Percentiles rank a stretch among this genome's conserved stretches.
These are phyloP conservation scores for Polietes domitor DNA, from an alignment of 2,888 invertebrate genomes.

Conservation along the genomic window DNA sequence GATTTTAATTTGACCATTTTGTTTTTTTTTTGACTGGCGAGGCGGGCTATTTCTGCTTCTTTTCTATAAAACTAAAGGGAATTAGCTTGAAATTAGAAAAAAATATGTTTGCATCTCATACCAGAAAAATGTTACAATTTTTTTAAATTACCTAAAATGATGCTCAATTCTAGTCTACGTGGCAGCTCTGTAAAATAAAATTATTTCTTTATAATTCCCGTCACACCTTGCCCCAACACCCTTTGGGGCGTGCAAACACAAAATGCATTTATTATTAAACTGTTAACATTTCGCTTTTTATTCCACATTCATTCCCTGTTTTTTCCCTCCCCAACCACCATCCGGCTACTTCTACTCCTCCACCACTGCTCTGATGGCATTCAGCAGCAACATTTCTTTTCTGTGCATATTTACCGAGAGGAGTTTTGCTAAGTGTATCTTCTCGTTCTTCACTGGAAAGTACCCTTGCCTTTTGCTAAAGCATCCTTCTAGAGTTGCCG, in stretches of 20 bases:
- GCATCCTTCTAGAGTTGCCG: background rate
- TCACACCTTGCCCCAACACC: constrained; percentile 17
- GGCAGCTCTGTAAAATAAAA: no score
- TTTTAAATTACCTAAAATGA: no score
- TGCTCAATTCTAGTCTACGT: no score
- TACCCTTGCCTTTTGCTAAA: constrained; percentile 4
- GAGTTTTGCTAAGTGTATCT: constrained; percentile 4
- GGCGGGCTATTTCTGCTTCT: no score
- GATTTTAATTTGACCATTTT: no score
- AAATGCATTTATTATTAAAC: constrained; percentile 65
- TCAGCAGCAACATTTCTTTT: constrained; percentile 31
- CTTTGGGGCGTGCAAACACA: constrained; percentile 44
- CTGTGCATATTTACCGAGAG: constrained; percentile 17
- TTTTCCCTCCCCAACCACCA: background rate
- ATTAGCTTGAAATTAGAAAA: no score
- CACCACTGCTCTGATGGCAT: background rate
- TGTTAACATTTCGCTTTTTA: constrained; percentile 57
- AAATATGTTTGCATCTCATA: no score
- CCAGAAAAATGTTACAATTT: no score
- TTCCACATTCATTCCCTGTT: background rate
- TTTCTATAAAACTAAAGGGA: no score
- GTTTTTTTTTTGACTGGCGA: no score
- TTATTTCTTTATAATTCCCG: no score
- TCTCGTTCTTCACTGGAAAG: background rate
- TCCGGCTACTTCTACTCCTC: background rate